Conservation (phyloP, 2,113 vertebrate genomes). For the Crocuta crocuta region DNA sequence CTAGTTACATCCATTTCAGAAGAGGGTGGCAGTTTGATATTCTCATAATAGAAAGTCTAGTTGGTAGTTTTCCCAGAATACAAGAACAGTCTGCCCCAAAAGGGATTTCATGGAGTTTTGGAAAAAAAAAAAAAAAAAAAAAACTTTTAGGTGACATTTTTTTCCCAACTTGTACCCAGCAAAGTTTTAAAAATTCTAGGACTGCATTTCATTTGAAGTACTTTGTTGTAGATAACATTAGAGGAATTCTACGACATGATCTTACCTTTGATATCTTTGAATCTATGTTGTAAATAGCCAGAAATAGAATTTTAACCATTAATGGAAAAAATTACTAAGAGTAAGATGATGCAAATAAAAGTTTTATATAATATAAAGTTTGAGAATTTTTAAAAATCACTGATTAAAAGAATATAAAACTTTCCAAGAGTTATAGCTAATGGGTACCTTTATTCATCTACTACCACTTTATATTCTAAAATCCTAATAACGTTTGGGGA, state of each 20-base stretch:
- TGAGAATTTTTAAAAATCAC: neutral
- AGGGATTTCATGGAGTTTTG: constrained; percentile 32
- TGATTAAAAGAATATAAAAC: neutral
- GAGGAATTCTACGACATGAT: neutral
- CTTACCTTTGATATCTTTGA: neutral
- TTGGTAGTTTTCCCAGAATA: constrained; percentile 56
- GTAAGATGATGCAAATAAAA: neutral
- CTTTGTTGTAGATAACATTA: constrained; percentile 28
- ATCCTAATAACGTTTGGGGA: neutral
- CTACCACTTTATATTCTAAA: neutral
- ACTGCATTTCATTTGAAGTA: constrained; percentile 23
- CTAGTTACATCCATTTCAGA: neutral
- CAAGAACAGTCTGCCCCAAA: constrained; percentile 51
- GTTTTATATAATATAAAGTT: neutral
- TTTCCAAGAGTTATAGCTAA: neutral
- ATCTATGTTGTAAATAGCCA: neutral
- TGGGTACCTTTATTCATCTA: neutral
- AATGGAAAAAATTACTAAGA: neutral
- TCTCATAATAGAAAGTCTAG: neutral
- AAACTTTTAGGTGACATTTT: constrained; percentile 18
- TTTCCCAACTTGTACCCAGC: neutral
- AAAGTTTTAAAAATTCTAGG: constrained; percentile 37
- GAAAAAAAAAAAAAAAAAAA: constrained; percentile 31
- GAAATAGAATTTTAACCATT: constrained; percentile 41
- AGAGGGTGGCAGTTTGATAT: neutral